Conservation (phyloP, 2,797 vertebrate genomes). For the Phoeniculus purpureus region DNA sequence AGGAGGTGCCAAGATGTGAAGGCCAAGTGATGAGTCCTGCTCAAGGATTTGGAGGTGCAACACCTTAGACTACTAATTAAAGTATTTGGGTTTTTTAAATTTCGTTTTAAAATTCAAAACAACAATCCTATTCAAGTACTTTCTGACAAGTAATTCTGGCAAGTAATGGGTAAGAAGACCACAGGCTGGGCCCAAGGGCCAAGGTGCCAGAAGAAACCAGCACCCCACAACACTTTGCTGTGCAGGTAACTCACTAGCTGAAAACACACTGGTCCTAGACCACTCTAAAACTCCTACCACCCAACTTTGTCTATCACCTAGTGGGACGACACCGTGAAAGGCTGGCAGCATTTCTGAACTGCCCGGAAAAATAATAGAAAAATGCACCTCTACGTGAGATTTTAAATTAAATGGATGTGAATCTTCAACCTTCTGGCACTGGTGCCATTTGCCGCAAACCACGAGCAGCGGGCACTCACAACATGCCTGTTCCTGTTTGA, state of each 20-base stretch:
- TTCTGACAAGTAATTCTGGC: neutral
- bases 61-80: neutral
- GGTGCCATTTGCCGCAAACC: neutral
- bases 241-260: neutral
- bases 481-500: neutral
- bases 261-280: neutral
- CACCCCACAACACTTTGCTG: rapidly evolving
- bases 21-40: neutral
- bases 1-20: neutral
- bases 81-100: neutral
- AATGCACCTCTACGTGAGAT: neutral
- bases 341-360: neutral
- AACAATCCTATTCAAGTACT: neutral
- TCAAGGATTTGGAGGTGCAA: neutral
- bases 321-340: neutral
- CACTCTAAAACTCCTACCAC: neutral
- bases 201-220: neutral
- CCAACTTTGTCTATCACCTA: neutral
- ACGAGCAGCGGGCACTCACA: neutral
- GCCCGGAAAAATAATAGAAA: neutral
- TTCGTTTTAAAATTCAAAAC: neutral
- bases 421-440: neutral
- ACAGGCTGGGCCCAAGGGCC: neutral
- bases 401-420: neutral
- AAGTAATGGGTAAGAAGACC: neutral